These are phyloP conservation scores for Scomber colias DNA, from an alignment of 2,113 vertebrate genomes.

Conservation along the genomic window DNA sequence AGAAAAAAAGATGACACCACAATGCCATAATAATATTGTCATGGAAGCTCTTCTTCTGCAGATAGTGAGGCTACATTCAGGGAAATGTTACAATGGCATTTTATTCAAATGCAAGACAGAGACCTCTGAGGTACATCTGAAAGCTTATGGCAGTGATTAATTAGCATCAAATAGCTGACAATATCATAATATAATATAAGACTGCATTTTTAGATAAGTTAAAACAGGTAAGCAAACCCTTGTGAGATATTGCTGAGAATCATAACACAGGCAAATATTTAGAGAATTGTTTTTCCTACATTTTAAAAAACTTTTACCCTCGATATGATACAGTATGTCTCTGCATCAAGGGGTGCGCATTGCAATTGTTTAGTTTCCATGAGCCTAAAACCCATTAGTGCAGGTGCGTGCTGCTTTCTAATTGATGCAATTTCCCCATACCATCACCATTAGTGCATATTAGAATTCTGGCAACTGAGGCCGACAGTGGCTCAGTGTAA, in stretches of 20 bases:
- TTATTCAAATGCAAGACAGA: slow-evolving; percentile 22
- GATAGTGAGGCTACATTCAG: not conserved
- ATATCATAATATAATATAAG: not conserved
- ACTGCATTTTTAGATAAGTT: too few species aligned
- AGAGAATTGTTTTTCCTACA: not conserved
- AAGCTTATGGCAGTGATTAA: not conserved
- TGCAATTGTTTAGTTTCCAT: slow-evolving; percentile 26
- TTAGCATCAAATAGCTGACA: not conserved
- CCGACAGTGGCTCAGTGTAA: slow-evolving; percentile 42
- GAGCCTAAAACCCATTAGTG: slow-evolving; percentile 46
- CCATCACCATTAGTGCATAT: slow-evolving; percentile 44
- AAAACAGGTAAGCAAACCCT: not conserved
- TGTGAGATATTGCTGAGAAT: not conserved
- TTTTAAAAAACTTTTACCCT: not conserved
- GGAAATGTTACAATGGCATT: slow-evolving; percentile 4
- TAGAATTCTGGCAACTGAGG: slow-evolving; percentile 31
- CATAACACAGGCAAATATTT: not conserved
- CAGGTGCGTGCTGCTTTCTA: slow-evolving; percentile 45
- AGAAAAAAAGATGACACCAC: not conserved
- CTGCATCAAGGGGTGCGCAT: not conserved
- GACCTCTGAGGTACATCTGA: slow-evolving; percentile 8
- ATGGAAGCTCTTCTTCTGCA: not conserved
- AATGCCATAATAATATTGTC: not conserved
- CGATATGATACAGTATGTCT: not conserved
- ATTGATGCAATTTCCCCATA: slow-evolving; percentile 51